A percentile compares a stretch with the other conserved stretches of the same genome.
phyloP scores from a whole-genome alignment of 1,140 invertebrate genomes.

The Cotesia chilonis region DNA sequence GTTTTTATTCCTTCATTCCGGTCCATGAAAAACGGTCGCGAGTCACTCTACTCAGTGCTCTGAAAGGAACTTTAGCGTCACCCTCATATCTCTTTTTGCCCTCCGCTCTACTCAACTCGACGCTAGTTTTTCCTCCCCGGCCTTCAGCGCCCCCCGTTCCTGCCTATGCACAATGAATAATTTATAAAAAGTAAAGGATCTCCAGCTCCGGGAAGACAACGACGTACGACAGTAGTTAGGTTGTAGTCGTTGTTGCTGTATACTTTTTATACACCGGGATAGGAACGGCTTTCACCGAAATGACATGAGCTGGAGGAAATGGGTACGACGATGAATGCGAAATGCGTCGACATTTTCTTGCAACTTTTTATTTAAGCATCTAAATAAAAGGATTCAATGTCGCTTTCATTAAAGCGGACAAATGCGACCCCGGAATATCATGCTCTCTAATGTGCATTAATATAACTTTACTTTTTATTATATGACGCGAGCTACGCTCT shows the following conservation, averaged over 20 bases:
- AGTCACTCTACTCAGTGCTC: neutral
- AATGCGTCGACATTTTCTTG: constrained; percentile 3
- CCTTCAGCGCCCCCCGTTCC: neutral
- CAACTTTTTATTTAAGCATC: neutral
- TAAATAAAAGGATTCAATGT: constrained; percentile 5
- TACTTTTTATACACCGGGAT: neutral
- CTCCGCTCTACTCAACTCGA: neutral
- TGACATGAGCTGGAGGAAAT: neutral
- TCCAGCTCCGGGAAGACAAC: constrained; percentile 18
- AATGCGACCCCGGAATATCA: neutral
- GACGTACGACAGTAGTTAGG: constrained; percentile 3
- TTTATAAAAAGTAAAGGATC: constrained; percentile 41
- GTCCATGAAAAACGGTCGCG: constrained; percentile 32
- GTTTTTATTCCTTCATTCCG: constrained; percentile 38
- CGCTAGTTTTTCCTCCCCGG: constrained; percentile 15
- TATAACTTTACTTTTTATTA: constrained; percentile 15
- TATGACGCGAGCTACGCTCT: too few species aligned
- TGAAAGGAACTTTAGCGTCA: constrained; percentile 31
- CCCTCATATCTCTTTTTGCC: constrained; percentile 11
- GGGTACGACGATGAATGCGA: neutral
- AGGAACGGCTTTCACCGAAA: constrained; percentile 17
- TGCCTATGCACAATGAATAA: constrained; percentile 42
- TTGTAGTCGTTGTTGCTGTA: neutral
- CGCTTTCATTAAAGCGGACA: constrained; percentile 41
- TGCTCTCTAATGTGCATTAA: neutral